A percentile compares a stretch with the other conserved stretches of the same genome.
Conservation (phyloP, 2,797 vertebrate species). For the Sphaeramia orbicularis region DNA sequence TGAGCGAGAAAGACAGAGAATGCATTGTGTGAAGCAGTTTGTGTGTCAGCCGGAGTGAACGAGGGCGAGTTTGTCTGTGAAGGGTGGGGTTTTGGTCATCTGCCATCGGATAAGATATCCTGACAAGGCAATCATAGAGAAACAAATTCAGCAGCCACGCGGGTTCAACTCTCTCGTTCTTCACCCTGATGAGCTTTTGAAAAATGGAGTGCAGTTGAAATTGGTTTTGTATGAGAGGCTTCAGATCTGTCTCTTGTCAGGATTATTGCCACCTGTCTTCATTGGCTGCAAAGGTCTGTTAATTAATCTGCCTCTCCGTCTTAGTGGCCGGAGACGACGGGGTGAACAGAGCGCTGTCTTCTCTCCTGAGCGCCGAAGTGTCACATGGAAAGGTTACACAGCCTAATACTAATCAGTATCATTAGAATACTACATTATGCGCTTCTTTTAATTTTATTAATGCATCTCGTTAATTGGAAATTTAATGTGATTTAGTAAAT, state of each 20-base stretch:
- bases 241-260: constrained; percentile 85
- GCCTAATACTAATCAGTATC: constrained; percentile 67
- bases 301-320: constrained; percentile 82
- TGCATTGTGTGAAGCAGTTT: constrained; percentile 56
- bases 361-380: constrained; percentile 22
- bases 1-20: constrained; percentile 50
- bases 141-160: constrained; percentile 82
- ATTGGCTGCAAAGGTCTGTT: constrained; percentile 83
- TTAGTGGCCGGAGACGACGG: constrained; percentile 61
- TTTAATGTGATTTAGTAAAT: constrained; percentile 88
- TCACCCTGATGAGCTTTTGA: constrained; percentile 88
- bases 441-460: constrained; percentile 72
- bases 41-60: constrained; percentile 48
- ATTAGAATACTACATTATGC: constrained; percentile 69
- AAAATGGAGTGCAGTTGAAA: constrained; percentile 84
- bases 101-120: constrained; percentile 84
- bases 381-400: constrained; percentile 58
- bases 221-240: constrained; percentile 86
- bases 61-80: constrained; percentile 59
- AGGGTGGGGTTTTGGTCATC: constrained; percentile 81
- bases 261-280: constrained; percentile 89
- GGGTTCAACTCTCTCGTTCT: constrained; percentile 80
- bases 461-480: constrained; percentile 77
- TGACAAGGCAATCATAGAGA: constrained; percentile 87
- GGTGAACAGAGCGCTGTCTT: constrained; percentile 36